Conservation (phyloP, 2,888 invertebrate species). For the Habrosyne pyritoides region DNA sequence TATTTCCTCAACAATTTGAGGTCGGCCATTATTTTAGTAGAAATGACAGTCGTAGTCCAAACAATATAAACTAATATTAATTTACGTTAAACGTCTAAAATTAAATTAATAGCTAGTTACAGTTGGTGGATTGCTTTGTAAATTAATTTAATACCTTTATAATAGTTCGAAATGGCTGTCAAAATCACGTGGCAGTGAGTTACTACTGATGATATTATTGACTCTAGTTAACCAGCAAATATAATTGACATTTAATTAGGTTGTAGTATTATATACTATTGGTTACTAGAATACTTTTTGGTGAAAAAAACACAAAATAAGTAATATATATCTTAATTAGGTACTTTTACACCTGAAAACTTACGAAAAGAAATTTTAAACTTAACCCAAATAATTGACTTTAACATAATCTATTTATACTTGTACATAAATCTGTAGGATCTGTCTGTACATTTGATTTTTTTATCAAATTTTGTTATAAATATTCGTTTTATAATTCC, state of each 20-base stretch:
- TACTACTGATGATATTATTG: background rate
- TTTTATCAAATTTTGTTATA: no score
- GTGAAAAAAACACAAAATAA: no score
- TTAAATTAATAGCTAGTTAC: conserved; percentile 26
- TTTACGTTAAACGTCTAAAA: conserved; percentile 17
- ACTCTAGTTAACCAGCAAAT: background rate
- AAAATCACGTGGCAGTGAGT: conserved; percentile 28
- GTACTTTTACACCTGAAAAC: no score
- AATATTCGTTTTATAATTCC: no score
- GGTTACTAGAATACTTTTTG: no score
- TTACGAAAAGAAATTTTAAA: no score
- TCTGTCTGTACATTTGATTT: no score
- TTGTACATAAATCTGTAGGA: no score
- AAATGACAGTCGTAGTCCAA: background rate
- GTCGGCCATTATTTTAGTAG: background rate
- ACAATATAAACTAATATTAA: background rate
- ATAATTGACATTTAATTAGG: background rate
- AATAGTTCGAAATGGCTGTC: conserved; percentile 20
- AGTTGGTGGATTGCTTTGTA: conserved; percentile 28
- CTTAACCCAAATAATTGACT: no score
- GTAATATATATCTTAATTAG: no score
- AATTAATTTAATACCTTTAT: conserved; percentile 34
- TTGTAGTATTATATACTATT: no score
- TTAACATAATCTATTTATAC: no score
- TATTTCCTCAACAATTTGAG: background rate